A percentile compares a stretch with the other conserved stretches of the same genome.
Conservation (phyloP, 2,797 vertebrate species). For the Melanotaenia pygmaea region DNA sequence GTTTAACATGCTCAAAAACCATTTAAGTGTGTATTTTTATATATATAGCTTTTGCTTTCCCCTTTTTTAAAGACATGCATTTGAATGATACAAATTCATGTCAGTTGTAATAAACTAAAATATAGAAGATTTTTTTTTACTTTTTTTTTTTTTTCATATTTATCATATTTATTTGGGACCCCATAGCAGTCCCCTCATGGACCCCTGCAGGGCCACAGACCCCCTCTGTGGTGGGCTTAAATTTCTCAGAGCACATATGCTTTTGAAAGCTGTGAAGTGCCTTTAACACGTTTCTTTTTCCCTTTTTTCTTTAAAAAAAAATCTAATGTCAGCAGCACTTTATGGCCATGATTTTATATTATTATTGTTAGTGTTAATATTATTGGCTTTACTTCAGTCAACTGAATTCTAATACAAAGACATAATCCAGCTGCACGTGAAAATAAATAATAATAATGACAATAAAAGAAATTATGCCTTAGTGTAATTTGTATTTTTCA, state of each 20-base stretch:
- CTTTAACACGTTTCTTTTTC: constrained; percentile 16
- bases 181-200: constrained; percentile 52
- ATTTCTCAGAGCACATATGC: constrained; percentile 64
- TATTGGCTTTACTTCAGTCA: background rate
- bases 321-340: background rate
- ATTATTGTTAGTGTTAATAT: background rate
- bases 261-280: constrained; percentile 40
- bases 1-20: background rate
- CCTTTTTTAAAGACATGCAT: constrained; percentile 14
- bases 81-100: constrained; percentile 5
- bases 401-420: background rate
- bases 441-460: background rate
- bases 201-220: constrained; percentile 58
- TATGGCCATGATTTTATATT: background rate
- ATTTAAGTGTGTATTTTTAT: background rate
- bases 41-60: background rate
- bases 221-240: constrained; percentile 58
- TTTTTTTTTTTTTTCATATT: constrained; percentile 25
- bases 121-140: constrained; percentile 31
- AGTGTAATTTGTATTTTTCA: background rate
- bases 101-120: constrained; percentile 26
- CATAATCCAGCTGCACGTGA: background rate
- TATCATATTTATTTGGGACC: constrained; percentile 55
- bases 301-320: background rate
- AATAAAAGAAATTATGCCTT: background rate